A percentile compares a stretch with the other conserved stretches of the same genome.
Evolutionary conservation across 2,888 invertebrate genomes (phyloP).

Genomic region (Philaethria dido): DNA sequence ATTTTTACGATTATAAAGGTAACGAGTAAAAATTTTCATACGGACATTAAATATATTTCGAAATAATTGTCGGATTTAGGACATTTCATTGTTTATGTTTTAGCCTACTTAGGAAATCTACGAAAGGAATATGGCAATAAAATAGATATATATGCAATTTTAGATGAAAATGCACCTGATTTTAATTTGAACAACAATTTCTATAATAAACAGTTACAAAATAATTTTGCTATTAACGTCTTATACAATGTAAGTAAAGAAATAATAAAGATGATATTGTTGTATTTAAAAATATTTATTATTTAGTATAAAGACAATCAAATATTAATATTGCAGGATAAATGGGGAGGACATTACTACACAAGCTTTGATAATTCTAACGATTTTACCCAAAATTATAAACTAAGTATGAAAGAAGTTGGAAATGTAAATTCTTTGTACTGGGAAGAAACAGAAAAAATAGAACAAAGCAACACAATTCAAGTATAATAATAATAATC

Average conservation of each 20-base stretch:
- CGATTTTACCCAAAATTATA: not conserved
- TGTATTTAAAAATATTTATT: not conserved
- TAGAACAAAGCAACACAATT: not conserved
- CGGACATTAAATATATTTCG: too few species aligned
- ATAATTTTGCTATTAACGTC: not conserved
- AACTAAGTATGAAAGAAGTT: not conserved
- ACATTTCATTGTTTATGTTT: not conserved
- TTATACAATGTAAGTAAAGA: slow-evolving; percentile 2
- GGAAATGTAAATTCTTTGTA: not conserved
- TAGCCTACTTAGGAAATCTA: not conserved
- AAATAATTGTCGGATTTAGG: not conserved
- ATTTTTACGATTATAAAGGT: slow-evolving; percentile 1
- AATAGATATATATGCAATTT: slow-evolving; percentile 1
- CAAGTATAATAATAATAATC: too few species aligned
- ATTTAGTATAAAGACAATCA: not conserved
- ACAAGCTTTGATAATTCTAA: not conserved
- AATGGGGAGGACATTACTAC: slow-evolving; percentile 21
- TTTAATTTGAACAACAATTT: slow-evolving; percentile 4
- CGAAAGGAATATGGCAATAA: slow-evolving; percentile 2
- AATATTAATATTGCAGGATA: not conserved
- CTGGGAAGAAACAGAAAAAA: not conserved
- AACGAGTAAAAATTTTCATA: too few species aligned
- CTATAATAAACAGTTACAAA: slow-evolving; percentile 2
- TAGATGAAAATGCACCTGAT: slow-evolving; percentile 1
- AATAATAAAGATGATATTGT: not conserved